These are phyloP conservation scores for Charadrius vociferus DNA, from an alignment of 2,113 vertebrate species.

Conservation along the genomic window DNA sequence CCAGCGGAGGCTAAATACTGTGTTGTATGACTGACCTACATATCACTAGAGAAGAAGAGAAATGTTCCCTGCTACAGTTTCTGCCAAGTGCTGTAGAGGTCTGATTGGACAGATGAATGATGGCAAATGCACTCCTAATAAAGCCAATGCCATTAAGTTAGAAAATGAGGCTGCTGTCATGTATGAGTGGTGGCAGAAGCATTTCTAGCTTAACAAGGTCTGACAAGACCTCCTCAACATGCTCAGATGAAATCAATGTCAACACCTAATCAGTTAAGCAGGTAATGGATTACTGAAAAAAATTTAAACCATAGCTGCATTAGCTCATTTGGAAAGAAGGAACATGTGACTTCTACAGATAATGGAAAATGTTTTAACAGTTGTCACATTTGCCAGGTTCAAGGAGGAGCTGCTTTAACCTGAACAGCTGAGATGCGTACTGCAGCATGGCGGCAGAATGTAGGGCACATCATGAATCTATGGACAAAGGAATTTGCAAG, in stretches of 20 bases:
- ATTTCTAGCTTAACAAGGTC: slow-evolving; percentile 53
- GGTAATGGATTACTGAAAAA: slow-evolving; percentile 58
- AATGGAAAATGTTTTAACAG: slow-evolving; percentile 38
- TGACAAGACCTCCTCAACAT: slow-evolving; percentile 57
- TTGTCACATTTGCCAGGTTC: slow-evolving; percentile 31
- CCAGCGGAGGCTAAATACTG: slow-evolving; percentile 10
- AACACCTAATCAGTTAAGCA: slow-evolving; percentile 60
- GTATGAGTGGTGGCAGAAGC: slow-evolving; percentile 52
- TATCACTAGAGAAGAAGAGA: slow-evolving; percentile 45
- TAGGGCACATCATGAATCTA: slow-evolving; percentile 13
- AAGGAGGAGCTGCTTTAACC: slow-evolving; percentile 37
- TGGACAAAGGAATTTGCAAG: slow-evolving; percentile 48
- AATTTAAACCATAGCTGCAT: not conserved
- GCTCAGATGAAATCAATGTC: slow-evolving; percentile 52
- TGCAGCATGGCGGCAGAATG: not conserved
- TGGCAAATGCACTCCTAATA: slow-evolving; percentile 41
- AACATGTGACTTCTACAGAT: not conserved
- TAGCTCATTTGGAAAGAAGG: slow-evolving; percentile 30
- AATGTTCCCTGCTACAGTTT: slow-evolving; percentile 22
- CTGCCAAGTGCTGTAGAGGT: slow-evolving; percentile 49
- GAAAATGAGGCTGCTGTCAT: slow-evolving; percentile 62
- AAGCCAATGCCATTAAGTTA: slow-evolving; percentile 49
- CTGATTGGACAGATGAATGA: slow-evolving; percentile 52
- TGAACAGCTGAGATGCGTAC: not conserved
- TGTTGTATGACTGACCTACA: slow-evolving; percentile 62